Evolutionary conservation across 2,113 vertebrate genomes (phyloP).

Genomic region (Ptilorrhoa leucosticta): DNA sequence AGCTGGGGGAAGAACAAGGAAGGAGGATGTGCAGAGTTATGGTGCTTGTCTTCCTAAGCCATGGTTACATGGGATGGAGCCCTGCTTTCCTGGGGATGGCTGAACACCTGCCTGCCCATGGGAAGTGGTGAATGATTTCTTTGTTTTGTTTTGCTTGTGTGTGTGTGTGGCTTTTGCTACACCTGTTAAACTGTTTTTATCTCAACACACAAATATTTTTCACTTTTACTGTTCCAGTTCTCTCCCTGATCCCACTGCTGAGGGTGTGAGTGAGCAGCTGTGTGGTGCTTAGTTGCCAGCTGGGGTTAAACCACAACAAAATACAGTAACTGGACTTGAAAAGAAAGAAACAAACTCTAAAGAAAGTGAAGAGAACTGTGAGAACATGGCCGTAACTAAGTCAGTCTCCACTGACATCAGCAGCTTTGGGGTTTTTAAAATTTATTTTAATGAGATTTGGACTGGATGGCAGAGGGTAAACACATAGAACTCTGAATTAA

Average conservation of each 20-base stretch:
- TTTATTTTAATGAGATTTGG: not conserved
- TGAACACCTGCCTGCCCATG: not conserved
- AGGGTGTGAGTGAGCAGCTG: not conserved
- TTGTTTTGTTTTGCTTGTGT: not conserved
- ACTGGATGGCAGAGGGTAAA: not conserved
- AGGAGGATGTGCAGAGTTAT: not conserved
- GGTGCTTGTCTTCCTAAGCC: not conserved
- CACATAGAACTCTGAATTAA: not conserved
- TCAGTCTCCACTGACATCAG: not conserved
- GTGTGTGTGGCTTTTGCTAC: not conserved
- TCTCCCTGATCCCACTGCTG: not conserved
- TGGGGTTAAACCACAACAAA: not conserved
- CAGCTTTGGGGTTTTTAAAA: not conserved
- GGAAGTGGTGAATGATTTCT: not conserved
- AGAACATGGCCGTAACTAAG: not conserved
- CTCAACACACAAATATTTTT: not conserved
- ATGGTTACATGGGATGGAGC: rapidly evolving
- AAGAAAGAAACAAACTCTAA: not conserved
- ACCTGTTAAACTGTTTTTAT: not conserved
- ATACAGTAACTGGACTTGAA: not conserved
- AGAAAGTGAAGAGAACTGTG: not conserved
- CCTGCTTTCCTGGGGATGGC: not conserved
- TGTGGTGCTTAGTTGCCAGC: not conserved
- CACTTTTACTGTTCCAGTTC: not conserved
- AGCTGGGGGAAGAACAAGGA: not conserved